These are phyloP conservation scores for Tetramorium bicarinatum DNA, from an alignment of 2,888 invertebrate species.

Conservation along the genomic window DNA sequence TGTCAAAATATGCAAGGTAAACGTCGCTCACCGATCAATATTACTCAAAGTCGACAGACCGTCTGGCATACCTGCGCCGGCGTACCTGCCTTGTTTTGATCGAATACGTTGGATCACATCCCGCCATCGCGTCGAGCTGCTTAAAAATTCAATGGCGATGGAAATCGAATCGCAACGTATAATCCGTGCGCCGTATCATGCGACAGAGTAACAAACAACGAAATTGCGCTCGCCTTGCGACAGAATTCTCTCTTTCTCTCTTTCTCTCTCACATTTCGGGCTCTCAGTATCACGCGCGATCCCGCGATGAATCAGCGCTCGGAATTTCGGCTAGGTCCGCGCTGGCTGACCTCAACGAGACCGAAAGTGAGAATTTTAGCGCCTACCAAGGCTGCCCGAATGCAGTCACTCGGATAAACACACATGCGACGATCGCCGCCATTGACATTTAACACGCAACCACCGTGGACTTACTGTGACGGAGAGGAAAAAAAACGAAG, in stretches of 20 bases:
- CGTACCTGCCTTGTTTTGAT: slow-evolving; percentile 18
- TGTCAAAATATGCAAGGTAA: slow-evolving; percentile 57
- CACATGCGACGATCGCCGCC: slow-evolving; percentile 58
- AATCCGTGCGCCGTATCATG: neutral
- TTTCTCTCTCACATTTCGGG: neutral
- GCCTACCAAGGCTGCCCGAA: slow-evolving; percentile 82
- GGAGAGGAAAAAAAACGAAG: slow-evolving; percentile 15
- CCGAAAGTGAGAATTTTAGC: slow-evolving; percentile 83
- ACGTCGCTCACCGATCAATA: slow-evolving; percentile 42
- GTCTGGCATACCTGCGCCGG: slow-evolving; percentile 40
- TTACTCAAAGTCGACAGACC: slow-evolving; percentile 51
- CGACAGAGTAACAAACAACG: slow-evolving; percentile 20
- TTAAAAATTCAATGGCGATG: neutral
- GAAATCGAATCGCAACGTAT: neutral
- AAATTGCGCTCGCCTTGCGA: neutral
- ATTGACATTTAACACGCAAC: slow-evolving; percentile 74
- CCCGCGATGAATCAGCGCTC: slow-evolving; percentile 67
- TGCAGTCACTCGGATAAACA: slow-evolving; percentile 69
- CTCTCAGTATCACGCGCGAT: slow-evolving; percentile 21
- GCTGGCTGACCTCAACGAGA: slow-evolving; percentile 68
- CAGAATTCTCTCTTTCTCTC: neutral
- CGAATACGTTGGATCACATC: slow-evolving; percentile 14
- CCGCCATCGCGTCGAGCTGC: neutral
- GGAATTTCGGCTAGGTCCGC: slow-evolving; percentile 63
- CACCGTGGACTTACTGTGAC: slow-evolving; percentile 21